Percentiles rank a stretch among this genome's conserved stretches.
These are phyloP conservation scores for Blomia tropicalis DNA, from an alignment of 2,888 invertebrate genomes.

Conservation along the genomic window DNA sequence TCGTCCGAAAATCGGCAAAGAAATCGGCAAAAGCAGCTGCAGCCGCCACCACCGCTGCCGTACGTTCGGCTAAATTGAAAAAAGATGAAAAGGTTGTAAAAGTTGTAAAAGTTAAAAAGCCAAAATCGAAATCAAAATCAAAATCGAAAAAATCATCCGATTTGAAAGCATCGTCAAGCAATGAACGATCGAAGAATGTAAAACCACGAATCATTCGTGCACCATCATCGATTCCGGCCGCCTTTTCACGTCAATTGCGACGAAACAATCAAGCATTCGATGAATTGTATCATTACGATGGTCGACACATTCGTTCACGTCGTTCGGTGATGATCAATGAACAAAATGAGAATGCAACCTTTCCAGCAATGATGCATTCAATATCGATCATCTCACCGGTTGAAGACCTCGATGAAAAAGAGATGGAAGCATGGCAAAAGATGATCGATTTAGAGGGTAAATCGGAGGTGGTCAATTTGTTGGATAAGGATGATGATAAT, in stretches of 20 bases:
- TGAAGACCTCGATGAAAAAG: slow-evolving; percentile 16
- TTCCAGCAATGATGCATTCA: slow-evolving; percentile 15
- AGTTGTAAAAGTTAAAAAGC: not conserved
- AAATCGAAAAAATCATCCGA: not conserved
- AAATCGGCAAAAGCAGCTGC: not conserved
- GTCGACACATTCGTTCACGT: not conserved
- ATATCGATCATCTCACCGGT: slow-evolving; percentile 12
- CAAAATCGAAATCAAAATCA: not conserved
- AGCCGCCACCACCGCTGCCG: too few species aligned
- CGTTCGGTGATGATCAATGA: not conserved
- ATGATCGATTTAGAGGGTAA: slow-evolving; percentile 5
- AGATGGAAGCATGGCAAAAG: slow-evolving; percentile 11
- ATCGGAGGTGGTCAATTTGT: not conserved
- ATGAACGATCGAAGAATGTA: not conserved
- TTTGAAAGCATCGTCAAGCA: not conserved
- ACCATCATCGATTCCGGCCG: not conserved
- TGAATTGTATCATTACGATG: not conserved
- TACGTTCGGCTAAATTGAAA: not conserved
- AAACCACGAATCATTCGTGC: not conserved
- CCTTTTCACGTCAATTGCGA: slow-evolving; percentile 7
- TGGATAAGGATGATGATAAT: too few species aligned
- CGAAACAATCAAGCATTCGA: not conserved
- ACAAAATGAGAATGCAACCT: not conserved
- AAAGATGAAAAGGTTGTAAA: not conserved
- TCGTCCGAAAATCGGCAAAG: not conserved